Conservation (phyloP, 2,113 vertebrate genomes). For the Vulpes vulpes region DNA sequence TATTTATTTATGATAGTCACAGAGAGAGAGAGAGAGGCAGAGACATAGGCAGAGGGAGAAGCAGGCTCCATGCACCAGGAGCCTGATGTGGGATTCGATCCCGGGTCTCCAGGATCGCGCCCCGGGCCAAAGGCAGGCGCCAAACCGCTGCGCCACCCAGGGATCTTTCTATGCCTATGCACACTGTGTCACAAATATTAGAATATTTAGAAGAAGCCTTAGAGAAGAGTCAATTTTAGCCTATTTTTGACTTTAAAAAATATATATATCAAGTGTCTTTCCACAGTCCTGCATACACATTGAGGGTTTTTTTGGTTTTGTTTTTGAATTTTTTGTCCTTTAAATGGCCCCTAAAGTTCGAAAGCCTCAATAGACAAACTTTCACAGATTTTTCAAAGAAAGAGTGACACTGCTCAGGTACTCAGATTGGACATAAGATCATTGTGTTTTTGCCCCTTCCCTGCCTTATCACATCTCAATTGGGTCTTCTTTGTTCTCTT, state of each 20-base stretch:
- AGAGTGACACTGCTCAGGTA: too few species aligned
- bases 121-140: too few species aligned
- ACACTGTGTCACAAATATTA: neutral
- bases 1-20: too few species aligned
- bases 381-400: neutral
- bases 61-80: too few species aligned
- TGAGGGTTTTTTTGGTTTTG: neutral
- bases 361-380: neutral
- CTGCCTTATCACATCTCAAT: accelerated
- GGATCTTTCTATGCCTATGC: neutral
- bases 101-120: too few species aligned
- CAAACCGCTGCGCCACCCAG: too few species aligned
- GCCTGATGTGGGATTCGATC: too few species aligned
- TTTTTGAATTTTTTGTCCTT: neutral
- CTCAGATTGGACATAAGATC: neutral
- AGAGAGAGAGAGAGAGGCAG: too few species aligned
- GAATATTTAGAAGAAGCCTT: neutral
- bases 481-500: neutral
- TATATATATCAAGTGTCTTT: neutral
- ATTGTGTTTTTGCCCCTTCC: neutral
- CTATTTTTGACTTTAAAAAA: neutral
- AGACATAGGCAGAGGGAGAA: too few species aligned
- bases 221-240: neutral
- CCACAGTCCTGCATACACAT: neutral
- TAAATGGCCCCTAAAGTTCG: neutral